Conservation (phyloP, 1,140 invertebrate genomes). For the Drosophila malerkotliana region DNA sequence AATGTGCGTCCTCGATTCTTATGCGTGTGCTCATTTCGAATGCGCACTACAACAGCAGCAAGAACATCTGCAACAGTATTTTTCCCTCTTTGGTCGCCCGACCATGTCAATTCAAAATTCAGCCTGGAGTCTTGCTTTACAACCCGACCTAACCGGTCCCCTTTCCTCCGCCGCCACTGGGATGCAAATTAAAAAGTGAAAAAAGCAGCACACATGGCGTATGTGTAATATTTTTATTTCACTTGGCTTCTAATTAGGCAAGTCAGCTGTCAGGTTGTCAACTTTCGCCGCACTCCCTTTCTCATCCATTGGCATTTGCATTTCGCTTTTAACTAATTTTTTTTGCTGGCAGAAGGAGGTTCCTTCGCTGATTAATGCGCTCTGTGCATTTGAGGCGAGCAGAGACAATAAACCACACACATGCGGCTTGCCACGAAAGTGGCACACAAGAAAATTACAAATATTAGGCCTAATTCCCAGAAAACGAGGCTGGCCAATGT, state of each 20-base stretch:
- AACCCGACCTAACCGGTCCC: constrained; percentile 1
- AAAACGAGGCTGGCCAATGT: constrained; percentile 50
- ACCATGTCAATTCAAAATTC: constrained; percentile 75
- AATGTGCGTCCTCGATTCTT: constrained; percentile 80
- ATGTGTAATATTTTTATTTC: constrained; percentile 82
- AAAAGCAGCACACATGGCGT: constrained; percentile 65
- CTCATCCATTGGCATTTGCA: constrained; percentile 38
- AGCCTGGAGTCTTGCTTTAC: constrained; percentile 38
- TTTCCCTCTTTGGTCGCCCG: constrained; percentile 45
- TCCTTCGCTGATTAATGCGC: constrained; percentile 64
- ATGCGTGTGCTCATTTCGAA: constrained; percentile 81
- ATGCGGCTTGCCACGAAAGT: constrained; percentile 26
- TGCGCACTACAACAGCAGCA: constrained; percentile 76
- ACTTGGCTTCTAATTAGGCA: constrained; percentile 79
- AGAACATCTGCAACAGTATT: constrained; percentile 54
- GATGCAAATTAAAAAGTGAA: constrained; percentile 71
- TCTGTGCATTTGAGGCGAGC: constrained; percentile 69
- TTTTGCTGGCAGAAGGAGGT: constrained; percentile 11
- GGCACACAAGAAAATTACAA: constrained; percentile 49
- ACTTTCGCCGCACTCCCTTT: constrained; percentile 4
- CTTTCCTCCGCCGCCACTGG: background rate
- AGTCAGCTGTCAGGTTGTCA: constrained; percentile 73
- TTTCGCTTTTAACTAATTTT: constrained; percentile 73
- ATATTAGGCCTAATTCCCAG: constrained; percentile 37
- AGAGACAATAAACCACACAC: constrained; percentile 46